These are phyloP conservation scores for Papilio elwesi DNA, from an alignment of 2,888 invertebrate genomes.

Conservation along the genomic window DNA sequence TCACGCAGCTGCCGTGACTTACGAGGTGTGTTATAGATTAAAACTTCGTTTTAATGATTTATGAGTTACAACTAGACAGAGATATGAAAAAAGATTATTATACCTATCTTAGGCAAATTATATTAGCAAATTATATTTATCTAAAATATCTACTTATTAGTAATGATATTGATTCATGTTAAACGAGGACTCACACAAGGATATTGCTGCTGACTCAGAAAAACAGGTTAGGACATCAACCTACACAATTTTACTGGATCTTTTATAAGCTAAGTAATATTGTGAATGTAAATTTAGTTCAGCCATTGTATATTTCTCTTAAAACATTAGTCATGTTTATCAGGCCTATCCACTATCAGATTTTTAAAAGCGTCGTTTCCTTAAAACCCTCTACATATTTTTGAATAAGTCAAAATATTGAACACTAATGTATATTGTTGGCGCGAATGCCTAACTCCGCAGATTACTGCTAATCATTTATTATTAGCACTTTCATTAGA, in stretches of 20 bases:
- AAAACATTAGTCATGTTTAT: too few relatives aligned
- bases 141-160: conserved; percentile 2
- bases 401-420: neutral
- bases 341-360: too few relatives aligned
- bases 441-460: neutral
- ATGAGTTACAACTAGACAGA: too few relatives aligned
- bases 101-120: neutral
- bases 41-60: neutral
- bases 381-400: neutral
- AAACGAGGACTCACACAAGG: conserved; percentile 5
- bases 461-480: conserved; percentile 42
- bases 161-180: neutral
- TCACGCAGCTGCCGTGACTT: neutral
- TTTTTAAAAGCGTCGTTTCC: neutral
- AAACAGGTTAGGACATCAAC: neutral
- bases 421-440: neutral
- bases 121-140: neutral
- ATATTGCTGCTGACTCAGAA: conserved; percentile 9
- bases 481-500: conserved; percentile 56
- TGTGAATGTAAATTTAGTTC: neutral
- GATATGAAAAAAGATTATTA: too few relatives aligned
- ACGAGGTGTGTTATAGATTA: neutral
- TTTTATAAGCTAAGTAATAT: neutral
- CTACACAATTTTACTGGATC: neutral
- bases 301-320: too few relatives aligned